phyloP scores from a whole-genome alignment of 2,888 invertebrate genomes.

The Eristalis tenax region DNA sequence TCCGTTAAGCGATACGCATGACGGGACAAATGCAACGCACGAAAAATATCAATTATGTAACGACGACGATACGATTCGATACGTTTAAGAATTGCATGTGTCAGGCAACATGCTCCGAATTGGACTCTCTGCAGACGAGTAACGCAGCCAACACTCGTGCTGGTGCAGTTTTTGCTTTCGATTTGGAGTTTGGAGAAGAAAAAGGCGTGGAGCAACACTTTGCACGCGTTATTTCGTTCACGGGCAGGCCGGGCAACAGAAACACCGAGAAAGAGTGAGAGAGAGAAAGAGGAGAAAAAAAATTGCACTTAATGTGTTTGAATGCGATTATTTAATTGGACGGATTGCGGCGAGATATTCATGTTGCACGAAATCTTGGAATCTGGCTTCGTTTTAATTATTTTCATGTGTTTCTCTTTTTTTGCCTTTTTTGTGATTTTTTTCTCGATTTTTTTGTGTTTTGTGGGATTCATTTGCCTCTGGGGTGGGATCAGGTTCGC shows the following conservation, averaged over 20 bases:
- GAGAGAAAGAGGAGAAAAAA: neutral
- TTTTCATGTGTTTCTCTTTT: slow-evolving; percentile 21
- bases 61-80: slow-evolving; percentile 9
- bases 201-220: slow-evolving; percentile 66
- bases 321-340: slow-evolving; percentile 66
- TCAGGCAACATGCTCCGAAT: slow-evolving; percentile 36
- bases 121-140: neutral
- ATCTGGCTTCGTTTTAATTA: slow-evolving; percentile 31
- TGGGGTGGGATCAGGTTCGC: slow-evolving; percentile 19
- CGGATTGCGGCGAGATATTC: slow-evolving; percentile 37
- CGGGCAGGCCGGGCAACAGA: slow-evolving; percentile 11
- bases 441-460: neutral
- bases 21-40: slow-evolving; percentile 15
- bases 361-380: slow-evolving; percentile 37
- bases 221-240: slow-evolving; percentile 58
- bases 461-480: neutral
- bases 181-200: neutral
- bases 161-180: slow-evolving; percentile 15
- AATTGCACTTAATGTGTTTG: slow-evolving; percentile 52
- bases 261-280: slow-evolving; percentile 19
- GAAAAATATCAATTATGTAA: slow-evolving; percentile 52
- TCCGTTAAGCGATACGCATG: slow-evolving; percentile 17
- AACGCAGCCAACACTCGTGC: slow-evolving; percentile 26
- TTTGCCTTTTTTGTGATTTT: neutral
- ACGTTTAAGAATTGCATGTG: slow-evolving; percentile 47